Conservation (phyloP, 2,113 vertebrate genomes). For the Gila orcuttii region DNA sequence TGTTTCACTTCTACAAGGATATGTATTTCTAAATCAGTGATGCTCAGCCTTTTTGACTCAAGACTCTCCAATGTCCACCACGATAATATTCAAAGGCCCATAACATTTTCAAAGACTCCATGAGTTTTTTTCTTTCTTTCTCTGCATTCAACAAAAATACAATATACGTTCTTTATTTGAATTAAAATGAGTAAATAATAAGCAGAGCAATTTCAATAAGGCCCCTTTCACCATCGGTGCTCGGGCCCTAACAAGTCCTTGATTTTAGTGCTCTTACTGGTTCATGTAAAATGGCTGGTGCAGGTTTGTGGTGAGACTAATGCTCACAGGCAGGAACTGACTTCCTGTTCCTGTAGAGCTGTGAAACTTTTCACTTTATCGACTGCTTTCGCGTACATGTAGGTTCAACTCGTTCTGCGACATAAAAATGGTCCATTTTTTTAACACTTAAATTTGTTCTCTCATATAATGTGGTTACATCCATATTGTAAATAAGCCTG, state of each 20-base stretch:
- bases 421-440: no score
- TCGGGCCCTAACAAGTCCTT: neutral
- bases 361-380: conserved; percentile 5
- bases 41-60: no score
- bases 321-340: conserved; percentile 1
- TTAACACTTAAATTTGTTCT: neutral
- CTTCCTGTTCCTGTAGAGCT: conserved; percentile 47
- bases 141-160: neutral
- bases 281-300: neutral
- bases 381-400: neutral
- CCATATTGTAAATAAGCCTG: neutral
- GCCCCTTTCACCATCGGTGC: no score
- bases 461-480: neutral
- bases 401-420: neutral
- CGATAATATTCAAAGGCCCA: no score
- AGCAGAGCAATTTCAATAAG: no score
- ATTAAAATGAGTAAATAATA: neutral
- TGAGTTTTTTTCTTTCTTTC: no score
- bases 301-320: conserved; percentile 40
- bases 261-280: neutral
- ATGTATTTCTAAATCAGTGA: no score
- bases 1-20: neutral
- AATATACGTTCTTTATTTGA: neutral
- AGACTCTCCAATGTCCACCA: no score
- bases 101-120: no score